A percentile compares a stretch with the other conserved stretches of the same genome.
Evolutionary conservation across 2,888 invertebrate genomes (phyloP).

Genomic region (Zaprionus lineosus): DNA sequence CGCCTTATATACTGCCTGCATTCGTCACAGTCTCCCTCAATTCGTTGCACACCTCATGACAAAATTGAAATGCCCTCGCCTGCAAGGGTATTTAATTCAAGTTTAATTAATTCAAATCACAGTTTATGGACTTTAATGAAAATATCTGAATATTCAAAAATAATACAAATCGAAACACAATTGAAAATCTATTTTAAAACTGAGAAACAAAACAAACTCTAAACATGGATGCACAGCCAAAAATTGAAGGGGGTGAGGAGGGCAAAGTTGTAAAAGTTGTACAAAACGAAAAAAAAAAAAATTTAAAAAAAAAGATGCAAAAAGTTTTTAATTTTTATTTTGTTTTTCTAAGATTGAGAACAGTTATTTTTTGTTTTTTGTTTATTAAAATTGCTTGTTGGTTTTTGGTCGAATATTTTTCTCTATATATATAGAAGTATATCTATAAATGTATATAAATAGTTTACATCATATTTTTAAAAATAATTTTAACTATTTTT

Average conservation of each 20-base stretch:
- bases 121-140: constrained; percentile 4
- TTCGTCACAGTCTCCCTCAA: background rate
- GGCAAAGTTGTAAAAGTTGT: background rate
- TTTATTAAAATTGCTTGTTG: constrained; percentile 16
- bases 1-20: background rate
- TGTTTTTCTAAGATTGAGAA: background rate
- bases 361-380: background rate
- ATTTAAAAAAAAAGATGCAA: background rate
- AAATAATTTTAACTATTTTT: background rate
- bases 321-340: background rate
- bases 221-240: constrained; percentile 36
- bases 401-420: constrained; percentile 40
- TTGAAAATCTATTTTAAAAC: constrained; percentile 13
- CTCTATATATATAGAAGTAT: constrained; percentile 3
- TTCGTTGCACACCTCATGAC: background rate
- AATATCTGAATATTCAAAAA: background rate
- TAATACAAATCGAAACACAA: background rate
- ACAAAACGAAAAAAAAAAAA: background rate
- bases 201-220: constrained; percentile 2
- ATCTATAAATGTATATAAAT: constrained; percentile 2
- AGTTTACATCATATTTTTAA: background rate
- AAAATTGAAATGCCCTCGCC: background rate
- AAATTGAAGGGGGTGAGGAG: constrained; percentile 19
- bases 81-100: constrained; percentile 1
- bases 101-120: constrained; percentile 10